phyloP scores from a whole-genome alignment of 2,888 invertebrate species.

The Schrankia costaestrigalis region DNA sequence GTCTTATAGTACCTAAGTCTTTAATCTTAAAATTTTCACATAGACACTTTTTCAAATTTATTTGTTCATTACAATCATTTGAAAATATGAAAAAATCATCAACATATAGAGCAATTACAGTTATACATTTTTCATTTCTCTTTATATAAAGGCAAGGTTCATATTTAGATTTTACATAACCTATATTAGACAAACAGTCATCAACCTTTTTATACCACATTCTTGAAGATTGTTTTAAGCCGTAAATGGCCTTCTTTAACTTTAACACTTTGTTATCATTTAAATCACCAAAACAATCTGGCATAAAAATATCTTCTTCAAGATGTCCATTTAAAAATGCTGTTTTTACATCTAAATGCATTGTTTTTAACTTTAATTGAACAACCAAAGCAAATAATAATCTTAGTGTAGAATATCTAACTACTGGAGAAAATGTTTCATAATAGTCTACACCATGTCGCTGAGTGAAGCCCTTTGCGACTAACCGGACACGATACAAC shows the following conservation, averaged over 20 bases:
- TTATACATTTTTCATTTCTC: too few species aligned
- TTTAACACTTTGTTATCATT: constrained; percentile 9
- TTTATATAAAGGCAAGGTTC: too few species aligned
- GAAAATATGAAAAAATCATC: too few species aligned
- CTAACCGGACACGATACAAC: background rate
- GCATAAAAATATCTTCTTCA: background rate
- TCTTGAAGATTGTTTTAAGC: constrained; percentile 10
- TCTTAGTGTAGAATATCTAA: constrained; percentile 2
- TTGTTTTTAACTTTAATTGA: background rate
- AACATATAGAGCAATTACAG: too few species aligned
- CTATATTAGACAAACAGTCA: background rate
- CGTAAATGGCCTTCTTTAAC: constrained; percentile 14
- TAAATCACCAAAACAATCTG: background rate
- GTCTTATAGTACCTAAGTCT: too few species aligned
- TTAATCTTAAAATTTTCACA: too few species aligned
- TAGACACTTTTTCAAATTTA: too few species aligned
- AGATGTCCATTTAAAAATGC: background rate
- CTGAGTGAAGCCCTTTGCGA: background rate
- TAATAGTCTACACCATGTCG: background rate
- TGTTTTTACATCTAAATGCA: background rate
- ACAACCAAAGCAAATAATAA: background rate
- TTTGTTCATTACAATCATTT: too few species aligned
- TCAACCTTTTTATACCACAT: constrained; percentile 3
- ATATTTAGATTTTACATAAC: constrained; percentile 5
- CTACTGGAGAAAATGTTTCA: background rate